Base-by-base conservation (phyloP, 1,140 invertebrate species). In the Bathynomus jamesi region DNA sequence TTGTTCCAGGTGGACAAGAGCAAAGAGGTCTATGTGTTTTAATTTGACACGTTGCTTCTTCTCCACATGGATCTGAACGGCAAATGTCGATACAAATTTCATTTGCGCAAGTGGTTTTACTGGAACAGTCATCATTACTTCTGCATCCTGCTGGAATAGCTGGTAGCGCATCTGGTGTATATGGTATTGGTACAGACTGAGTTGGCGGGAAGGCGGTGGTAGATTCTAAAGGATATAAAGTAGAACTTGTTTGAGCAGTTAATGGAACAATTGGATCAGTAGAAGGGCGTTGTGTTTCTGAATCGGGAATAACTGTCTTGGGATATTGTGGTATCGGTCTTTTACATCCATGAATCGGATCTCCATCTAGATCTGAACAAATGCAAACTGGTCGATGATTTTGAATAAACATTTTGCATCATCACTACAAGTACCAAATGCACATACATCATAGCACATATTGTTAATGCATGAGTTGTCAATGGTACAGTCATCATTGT, bases 301-400 rank as follows among this genome's bases (percentile, higher is more conserved):
- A 5, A 24, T 72, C 66, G n/a, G 71, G 7, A 32, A 28, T 27
- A 13, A 67, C 65, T 21, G 67, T 46, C 17, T 21, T 28, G 89
- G 86, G 2, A 53, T 53, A 53, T 17, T 53, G 11, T 1, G 40
- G 21, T 3, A 53, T 5, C 2, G 65, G 25, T 61, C 53, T 28
- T 61, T 61, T 17, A 62, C 78, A 79, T 21, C 53, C 24, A 27
- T 32, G 46, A 63, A 72, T 73, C 13, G 78, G 72, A 71, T 79
- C 74, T 4, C 79, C 79, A 28, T 67, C 72, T 32, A 73, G 76
- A 65, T 71, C 75, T 28, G 91, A 89, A 81, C 91, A 94, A 80
- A 88, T 91, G 80, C 91, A 94, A 4, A 89, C 86, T 0, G 92
- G 86, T 61, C 92, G 83, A 78, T 95, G 93, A 78, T 93, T 91